These are phyloP conservation scores for Aythya baeri DNA, from an alignment of 2,113 vertebrate genomes.

Conservation along the genomic window DNA sequence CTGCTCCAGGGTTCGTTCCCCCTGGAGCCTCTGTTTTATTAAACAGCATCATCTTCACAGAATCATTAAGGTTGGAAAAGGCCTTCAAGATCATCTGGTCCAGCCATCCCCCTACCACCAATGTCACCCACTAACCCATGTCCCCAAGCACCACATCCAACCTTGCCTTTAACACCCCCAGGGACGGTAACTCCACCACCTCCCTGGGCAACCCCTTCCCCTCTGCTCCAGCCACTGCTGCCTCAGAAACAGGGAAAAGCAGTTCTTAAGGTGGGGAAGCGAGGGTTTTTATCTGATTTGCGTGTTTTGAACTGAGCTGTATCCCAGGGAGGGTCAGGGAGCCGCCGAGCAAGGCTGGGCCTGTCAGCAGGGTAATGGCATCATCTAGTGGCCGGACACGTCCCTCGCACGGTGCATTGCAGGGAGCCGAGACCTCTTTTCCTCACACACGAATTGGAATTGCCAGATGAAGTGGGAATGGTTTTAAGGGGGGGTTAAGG, in stretches of 20 bases:
- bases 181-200: too few relatives aligned
- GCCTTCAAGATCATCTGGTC: too few relatives aligned
- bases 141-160: too few relatives aligned
- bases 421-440: neutral
- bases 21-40: neutral
- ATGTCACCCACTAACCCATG: too few relatives aligned
- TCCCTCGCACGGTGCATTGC: neutral
- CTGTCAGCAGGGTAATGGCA: neutral
- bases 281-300: neutral
- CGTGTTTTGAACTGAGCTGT: neutral
- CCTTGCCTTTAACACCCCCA: too few relatives aligned
- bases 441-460: neutral
- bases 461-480: neutral
- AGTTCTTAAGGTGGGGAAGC: neutral
- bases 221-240: neutral
- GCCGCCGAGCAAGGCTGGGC: neutral
- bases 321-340: fast-evolving
- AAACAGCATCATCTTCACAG: neutral
- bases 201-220: neutral
- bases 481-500: neutral
- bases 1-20: neutral
- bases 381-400: slow-evolving; percentile 23
- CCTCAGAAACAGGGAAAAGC: neutral
- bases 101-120: too few relatives aligned
- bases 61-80: too few relatives aligned